A percentile compares a stretch with the other conserved stretches of the same genome.
Conservation (phyloP, 1,140 invertebrate genomes). For the Drosophila santomea region DNA sequence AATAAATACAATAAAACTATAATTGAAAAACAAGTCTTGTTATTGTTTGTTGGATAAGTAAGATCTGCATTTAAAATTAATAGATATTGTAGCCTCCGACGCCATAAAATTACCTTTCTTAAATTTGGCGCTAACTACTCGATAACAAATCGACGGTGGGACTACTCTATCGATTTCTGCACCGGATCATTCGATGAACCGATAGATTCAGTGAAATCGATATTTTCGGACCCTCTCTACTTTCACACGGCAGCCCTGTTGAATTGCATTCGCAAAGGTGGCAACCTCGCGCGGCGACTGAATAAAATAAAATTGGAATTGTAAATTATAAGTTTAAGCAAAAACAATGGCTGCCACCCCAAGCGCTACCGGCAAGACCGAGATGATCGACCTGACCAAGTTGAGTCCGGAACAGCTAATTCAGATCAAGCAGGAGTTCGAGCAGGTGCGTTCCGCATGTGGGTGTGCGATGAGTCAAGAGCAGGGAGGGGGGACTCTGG, state of each 20-base stretch:
- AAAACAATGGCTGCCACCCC: conserved; percentile 64
- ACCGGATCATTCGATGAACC: too few species aligned
- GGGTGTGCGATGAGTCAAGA: conserved; percentile 41
- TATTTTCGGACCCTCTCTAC: not conserved
- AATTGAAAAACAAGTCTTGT: conserved; percentile 23
- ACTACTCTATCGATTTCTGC: too few species aligned
- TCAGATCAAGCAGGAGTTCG: conserved; percentile 93
- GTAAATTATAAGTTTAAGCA: conserved; percentile 63
- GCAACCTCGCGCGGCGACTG: conserved; percentile 10
- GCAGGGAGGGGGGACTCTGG: not conserved
- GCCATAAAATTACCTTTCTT: not conserved
- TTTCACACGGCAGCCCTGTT: not conserved
- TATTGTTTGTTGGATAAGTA: too few species aligned
- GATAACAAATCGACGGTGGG: not conserved
- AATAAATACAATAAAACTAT: conserved; percentile 82
- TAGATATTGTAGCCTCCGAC: too few species aligned
- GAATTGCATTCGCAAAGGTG: not conserved
- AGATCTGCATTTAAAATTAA: too few species aligned
- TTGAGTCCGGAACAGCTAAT: conserved; percentile 92
- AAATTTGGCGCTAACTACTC: not conserved
- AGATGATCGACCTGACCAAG: conserved; percentile 91
- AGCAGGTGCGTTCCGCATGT: conserved; percentile 88
- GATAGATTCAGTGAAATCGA: not conserved
- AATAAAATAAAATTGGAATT: conserved; percentile 36
- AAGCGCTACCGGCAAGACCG: conserved; percentile 85